These are phyloP conservation scores for Gryllus bimaculatus DNA, from an alignment of 1,140 invertebrate genomes.

Conservation along the genomic window DNA sequence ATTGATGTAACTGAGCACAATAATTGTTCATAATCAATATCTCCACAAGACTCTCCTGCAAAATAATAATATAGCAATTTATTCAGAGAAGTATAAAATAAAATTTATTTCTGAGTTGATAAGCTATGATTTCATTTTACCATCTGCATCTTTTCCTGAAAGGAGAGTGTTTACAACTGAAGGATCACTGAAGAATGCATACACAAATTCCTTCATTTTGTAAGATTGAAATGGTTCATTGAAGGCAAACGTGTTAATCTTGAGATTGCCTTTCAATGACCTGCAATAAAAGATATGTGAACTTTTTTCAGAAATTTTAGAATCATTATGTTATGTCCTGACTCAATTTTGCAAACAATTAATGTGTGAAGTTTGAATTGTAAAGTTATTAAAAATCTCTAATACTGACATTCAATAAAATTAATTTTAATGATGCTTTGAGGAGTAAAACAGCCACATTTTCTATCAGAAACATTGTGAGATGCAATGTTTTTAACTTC, in stretches of 20 bases:
- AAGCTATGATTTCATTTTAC: not conserved
- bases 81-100: not conserved
- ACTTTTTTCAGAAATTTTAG: not conserved
- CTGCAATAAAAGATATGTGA: not conserved
- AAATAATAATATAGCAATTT: not conserved
- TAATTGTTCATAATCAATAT: slow-evolving; percentile 8
- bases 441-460: no score
- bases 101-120: not conserved
- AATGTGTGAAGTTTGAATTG: no score
- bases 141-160: not conserved
- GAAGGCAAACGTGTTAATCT: not conserved
- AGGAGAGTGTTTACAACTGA: not conserved
- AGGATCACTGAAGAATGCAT: not conserved
- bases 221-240: not conserved
- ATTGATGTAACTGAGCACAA: slow-evolving; percentile 10
- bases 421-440: no score
- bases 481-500: no score
- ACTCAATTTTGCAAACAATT: no score
- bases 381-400: no score
- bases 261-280: not conserved
- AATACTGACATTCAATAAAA: no score
- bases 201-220: not conserved
- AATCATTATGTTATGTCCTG: not conserved
- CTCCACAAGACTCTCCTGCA: not conserved
- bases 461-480: no score